phyloP scores from a whole-genome alignment of 2,113 vertebrate genomes.

The Odontophorus gujanensis region DNA sequence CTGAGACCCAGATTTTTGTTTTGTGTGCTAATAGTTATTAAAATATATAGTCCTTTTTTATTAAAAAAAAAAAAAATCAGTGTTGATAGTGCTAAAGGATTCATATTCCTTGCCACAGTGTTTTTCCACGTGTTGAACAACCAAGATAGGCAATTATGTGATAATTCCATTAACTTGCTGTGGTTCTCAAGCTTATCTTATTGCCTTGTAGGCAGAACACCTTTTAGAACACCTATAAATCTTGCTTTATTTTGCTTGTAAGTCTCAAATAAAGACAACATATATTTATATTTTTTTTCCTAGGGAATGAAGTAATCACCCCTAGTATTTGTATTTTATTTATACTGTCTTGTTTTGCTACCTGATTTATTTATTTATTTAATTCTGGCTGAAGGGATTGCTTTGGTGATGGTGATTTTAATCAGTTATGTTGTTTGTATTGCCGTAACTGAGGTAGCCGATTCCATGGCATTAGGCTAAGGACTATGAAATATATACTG shows the following conservation, averaged over 20 bases:
- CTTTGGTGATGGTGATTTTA: background rate
- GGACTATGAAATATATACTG: background rate
- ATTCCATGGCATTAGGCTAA: background rate
- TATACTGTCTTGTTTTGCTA: background rate
- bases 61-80: background rate
- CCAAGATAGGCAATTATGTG: background rate
- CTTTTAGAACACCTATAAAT: background rate
- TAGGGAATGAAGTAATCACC: background rate
- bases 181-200: background rate
- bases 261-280: background rate
- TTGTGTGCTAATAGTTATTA: background rate
- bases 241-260: background rate
- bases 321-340: background rate
- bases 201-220: background rate
- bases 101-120: accelerated
- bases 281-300: too few relatives aligned
- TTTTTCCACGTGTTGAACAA: background rate
- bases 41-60: background rate
- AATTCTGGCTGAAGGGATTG: background rate
- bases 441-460: background rate
- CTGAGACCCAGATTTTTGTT: background rate
- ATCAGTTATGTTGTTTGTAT: background rate
- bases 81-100: accelerated
- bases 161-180: background rate
- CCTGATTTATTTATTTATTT: background rate